A percentile compares a stretch with the other conserved stretches of the same genome.
Evolutionary conservation across 1,140 invertebrate genomes (phyloP).

Genomic region (Mylabris phalerata): DNA sequence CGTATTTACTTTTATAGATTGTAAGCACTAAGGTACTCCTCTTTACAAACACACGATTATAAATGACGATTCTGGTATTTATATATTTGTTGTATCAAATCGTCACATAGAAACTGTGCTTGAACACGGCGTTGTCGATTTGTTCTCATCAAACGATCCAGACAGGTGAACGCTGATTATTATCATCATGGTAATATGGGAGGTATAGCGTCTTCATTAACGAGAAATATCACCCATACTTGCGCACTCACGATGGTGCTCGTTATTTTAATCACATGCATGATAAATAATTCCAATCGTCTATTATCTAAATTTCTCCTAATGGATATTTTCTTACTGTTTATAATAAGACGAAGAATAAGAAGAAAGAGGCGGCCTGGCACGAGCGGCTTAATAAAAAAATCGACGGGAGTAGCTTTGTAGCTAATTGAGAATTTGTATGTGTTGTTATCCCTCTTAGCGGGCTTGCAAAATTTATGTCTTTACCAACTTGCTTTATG

Average conservation of each 20-base stretch:
- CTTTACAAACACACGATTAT: background rate
- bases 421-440: conserved; percentile 39
- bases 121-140: too few species aligned
- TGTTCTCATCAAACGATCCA: too few species aligned
- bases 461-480: conserved; percentile 35
- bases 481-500: conserved; percentile 38
- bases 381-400: conserved; percentile 14
- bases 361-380: background rate
- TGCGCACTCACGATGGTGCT: too few species aligned
- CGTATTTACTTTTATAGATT: background rate
- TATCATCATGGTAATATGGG: conserved; percentile 6
- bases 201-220: background rate
- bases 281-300: too few species aligned
- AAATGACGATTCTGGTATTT: background rate
- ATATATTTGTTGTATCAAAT: background rate
- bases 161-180: background rate
- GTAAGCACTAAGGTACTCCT: background rate
- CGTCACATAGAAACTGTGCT: too few species aligned
- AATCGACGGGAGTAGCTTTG: conserved; percentile 16
- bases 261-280: too few species aligned
- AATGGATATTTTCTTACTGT: too few species aligned
- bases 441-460: conserved; percentile 32
- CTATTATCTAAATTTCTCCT: too few species aligned
- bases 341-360: background rate
- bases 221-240: conserved; percentile 1